Percentiles rank a stretch among this genome's conserved stretches.
Conservation (phyloP, 2,113 vertebrate species). For the Delphinapterus leucas region DNA sequence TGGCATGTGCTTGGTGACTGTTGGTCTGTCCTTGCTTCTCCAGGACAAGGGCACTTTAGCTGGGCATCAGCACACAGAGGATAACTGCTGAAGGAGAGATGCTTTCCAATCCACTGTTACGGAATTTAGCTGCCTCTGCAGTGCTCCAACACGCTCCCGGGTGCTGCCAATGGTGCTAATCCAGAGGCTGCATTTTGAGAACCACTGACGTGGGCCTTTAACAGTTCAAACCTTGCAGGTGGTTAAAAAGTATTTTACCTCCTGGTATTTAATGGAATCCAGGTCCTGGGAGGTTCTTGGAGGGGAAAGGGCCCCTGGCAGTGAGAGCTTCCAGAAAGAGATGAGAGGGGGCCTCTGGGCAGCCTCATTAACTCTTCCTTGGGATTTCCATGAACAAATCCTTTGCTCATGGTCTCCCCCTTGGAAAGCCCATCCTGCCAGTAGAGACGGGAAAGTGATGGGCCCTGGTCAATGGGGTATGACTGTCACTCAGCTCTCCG, state of each 20-base stretch:
- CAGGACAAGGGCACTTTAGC: neutral
- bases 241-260: neutral
- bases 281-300: slow-evolving; percentile 12
- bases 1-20: neutral
- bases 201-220: neutral
- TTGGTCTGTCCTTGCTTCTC: neutral
- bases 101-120: too few species aligned
- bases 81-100: neutral
- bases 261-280: neutral
- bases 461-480: fast-evolving
- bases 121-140: neutral
- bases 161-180: fast-evolving
- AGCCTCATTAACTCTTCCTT: neutral
- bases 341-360: neutral
- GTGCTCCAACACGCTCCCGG: neutral
- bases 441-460: neutral
- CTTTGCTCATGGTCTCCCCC: neutral
- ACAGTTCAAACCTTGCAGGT: neutral
- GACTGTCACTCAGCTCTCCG: neutral
- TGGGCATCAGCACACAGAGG: neutral
- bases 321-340: neutral
- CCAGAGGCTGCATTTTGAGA: neutral
- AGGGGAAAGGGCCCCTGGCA: neutral
- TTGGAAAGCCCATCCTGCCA: neutral
- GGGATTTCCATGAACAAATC: neutral